phyloP scores from a whole-genome alignment of 2,113 vertebrate species.

The Verasper variegatus region DNA sequence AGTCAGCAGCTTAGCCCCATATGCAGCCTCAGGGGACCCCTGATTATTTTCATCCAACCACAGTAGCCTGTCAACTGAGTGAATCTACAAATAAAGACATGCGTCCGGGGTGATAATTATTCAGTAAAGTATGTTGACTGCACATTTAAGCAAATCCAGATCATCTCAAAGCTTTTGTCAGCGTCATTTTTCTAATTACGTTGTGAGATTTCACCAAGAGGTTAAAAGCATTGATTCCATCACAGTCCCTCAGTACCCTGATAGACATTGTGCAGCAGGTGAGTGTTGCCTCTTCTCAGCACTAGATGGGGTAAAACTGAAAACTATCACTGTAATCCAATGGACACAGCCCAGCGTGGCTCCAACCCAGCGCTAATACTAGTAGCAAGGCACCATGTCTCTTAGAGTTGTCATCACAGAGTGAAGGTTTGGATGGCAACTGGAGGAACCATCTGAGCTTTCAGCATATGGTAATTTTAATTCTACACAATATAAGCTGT shows the following conservation, averaged over 20 bases:
- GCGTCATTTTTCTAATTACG: background rate
- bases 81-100: background rate
- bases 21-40: too few species aligned
- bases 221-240: background rate
- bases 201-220: background rate
- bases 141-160: too few species aligned
- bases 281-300: constrained; percentile 20
- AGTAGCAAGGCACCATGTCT: background rate
- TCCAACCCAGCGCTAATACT: background rate
- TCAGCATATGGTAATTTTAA: background rate
- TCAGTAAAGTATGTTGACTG: background rate
- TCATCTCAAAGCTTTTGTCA: background rate
- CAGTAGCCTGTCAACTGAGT: background rate
- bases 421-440: background rate
- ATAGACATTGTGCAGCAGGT: background rate
- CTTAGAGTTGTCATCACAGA: background rate
- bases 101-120: too few species aligned
- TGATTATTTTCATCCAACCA: too few species aligned
- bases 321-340: background rate
- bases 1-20: too few species aligned
- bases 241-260: background rate
- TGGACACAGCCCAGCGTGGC: background rate
- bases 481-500: background rate
- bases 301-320: constrained; percentile 45
- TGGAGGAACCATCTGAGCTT: background rate